These are phyloP conservation scores for Rhynchomys soricoides DNA, from an alignment of 2,113 vertebrate species.

Conservation along the genomic window DNA sequence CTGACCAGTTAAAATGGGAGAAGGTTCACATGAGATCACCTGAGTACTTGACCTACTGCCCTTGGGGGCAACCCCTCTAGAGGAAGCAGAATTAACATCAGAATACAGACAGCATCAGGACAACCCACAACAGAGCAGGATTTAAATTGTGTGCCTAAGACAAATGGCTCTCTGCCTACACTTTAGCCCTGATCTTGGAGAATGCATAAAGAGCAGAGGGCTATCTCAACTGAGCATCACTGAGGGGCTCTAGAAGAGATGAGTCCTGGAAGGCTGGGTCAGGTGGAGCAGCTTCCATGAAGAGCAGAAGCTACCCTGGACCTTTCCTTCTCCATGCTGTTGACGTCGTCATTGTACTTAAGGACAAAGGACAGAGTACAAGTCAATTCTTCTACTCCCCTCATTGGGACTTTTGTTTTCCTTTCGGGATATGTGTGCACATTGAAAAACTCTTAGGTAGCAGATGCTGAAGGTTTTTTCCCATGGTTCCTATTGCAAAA, in stretches of 20 bases:
- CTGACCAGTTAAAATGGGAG: too few species aligned
- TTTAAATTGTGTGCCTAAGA: constrained; percentile 30
- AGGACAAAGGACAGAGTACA: not conserved
- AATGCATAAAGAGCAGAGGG: not conserved
- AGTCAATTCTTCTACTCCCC: not conserved
- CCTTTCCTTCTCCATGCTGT: not conserved
- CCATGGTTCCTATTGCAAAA: not conserved
- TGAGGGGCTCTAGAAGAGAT: not conserved
- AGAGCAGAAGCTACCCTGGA: not conserved
- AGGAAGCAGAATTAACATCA: too few species aligned
- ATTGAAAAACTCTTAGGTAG: not conserved
- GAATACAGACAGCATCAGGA: too few species aligned
- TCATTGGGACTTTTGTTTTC: not conserved
- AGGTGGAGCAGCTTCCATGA: not conserved
- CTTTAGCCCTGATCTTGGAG: not conserved
- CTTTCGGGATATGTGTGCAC: not conserved
- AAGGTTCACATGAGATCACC: too few species aligned
- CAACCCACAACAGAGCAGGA: too few species aligned
- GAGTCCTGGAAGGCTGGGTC: not conserved
- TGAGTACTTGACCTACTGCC: too few species aligned
- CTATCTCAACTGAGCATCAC: not conserved
- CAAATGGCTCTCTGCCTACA: not conserved
- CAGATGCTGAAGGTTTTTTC: constrained; percentile 1
- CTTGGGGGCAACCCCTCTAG: too few species aligned
- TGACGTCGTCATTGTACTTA: constrained; percentile 8